phyloP scores from a whole-genome alignment of 37 sponge, comb jelly and placozoan genomes.

The Diacarnus erythraeanus region DNA sequence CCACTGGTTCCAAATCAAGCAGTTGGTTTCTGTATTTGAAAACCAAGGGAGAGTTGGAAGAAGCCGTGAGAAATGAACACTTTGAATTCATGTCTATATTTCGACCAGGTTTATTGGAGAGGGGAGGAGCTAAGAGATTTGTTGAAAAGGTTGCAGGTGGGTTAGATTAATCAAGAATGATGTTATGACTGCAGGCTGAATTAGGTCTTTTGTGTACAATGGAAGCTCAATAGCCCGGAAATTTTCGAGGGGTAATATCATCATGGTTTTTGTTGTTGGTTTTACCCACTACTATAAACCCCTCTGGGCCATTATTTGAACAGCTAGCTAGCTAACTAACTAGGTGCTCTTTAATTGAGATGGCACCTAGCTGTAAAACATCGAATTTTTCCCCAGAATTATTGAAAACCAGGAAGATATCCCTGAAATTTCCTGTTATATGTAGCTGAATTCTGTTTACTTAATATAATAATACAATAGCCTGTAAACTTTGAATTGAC shows the following conservation, averaged over 20 bases:
- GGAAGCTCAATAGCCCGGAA: not conserved
- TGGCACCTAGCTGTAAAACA: no score
- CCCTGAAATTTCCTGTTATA: no score
- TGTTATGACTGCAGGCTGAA: not conserved
- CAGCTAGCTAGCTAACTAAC: no score
- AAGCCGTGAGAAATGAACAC: slow-evolving; percentile 22
- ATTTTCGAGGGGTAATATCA: no score
- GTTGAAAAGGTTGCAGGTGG: slow-evolving; percentile 59
- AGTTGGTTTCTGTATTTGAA: slow-evolving; percentile 75
- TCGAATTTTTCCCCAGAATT: no score
- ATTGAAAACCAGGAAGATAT: no score
- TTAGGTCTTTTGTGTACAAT: not conserved
- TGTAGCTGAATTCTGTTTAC: no score
- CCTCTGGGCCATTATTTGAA: no score
- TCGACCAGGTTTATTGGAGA: slow-evolving; percentile 66
- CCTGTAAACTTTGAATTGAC: no score
- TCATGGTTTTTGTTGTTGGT: not conserved
- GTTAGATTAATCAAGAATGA: not conserved
- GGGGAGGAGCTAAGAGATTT: slow-evolving; percentile 41
- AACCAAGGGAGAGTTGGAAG: slow-evolving; percentile 80
- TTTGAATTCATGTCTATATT: slow-evolving; percentile 59
- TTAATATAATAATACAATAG: no score
- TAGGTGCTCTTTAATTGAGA: no score
- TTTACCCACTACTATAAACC: not conserved
- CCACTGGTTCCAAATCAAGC: slow-evolving; percentile 60